Evolutionary conservation across 2,797 vertebrate genomes (phyloP), one percentile per base, ranked within the genome.

Genomic region (Myotis findleyi): DNA sequence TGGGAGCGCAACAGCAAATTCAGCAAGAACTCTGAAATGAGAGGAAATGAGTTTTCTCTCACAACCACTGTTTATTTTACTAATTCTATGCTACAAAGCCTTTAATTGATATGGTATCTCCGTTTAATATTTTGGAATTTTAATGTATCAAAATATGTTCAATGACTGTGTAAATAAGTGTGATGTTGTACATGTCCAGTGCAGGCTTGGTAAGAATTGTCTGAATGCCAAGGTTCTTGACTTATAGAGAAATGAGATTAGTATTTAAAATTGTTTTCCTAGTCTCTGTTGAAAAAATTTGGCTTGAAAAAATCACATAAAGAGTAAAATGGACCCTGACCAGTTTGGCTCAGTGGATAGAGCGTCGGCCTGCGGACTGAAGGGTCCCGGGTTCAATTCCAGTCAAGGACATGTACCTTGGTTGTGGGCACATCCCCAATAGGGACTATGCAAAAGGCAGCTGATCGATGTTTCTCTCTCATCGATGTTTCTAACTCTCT

Each of bases 211-310:
- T 68, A 68, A 94, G n/a, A 90, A 33, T 33, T 76, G n/a, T 89
- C 84, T 84, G 71, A 95, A 93, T 73, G 47, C 18, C 68, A 88
- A 83, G 5, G 36, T 25, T 95, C 59, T 87, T 89, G 57, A 95
- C 20, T 91, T 77, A 79, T 17, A 62, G 44, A 84, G 62, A 94
- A 96, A 84, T 94, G 12, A 76, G 7, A 93, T 79, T 47, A 55
- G 36, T 73, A 36, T 57, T 87, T 91, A 76, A 94, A 91, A 76
- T 80, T 71, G 41, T 77, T 93, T 93, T 80, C 53, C 69, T 88
- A 84, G 23, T 53, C 27, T 94, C 59, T 85, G 14, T 33, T 89
- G 41, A 92, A 85, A 91, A n/a, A 1, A 6, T 79, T 87, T 44
- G 21, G 55, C 86, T 81, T 95, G 36, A 89, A 93, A 87, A 92